A percentile compares a stretch with the other conserved stretches of the same genome.
Conservation (phyloP, 1,140 invertebrate species). For the Macrotrachela quadricornifera region DNA sequence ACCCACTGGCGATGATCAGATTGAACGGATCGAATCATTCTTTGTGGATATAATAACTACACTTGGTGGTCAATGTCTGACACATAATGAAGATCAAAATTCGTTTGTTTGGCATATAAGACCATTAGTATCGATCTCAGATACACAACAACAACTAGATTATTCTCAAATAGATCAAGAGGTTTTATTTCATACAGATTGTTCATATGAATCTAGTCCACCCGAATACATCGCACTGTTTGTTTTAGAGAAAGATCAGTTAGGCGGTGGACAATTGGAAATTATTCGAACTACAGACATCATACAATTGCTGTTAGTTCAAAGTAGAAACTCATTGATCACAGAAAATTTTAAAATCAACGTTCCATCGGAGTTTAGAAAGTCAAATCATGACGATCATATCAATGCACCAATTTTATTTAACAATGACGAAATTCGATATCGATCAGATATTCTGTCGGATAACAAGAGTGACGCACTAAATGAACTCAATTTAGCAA, state of each 20-base stretch:
- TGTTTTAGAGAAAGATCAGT: not conserved
- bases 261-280: not conserved
- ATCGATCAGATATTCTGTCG: not conserved
- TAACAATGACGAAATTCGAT: not conserved
- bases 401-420: not conserved
- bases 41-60: too few relatives aligned
- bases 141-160: too few relatives aligned
- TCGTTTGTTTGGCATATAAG: too few relatives aligned
- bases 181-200: conserved; percentile 2
- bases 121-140: too few relatives aligned
- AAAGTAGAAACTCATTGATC: not conserved
- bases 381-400: not conserved
- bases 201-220: not conserved
- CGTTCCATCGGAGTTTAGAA: not conserved
- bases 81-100: too few relatives aligned
- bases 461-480: not conserved
- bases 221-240: not conserved
- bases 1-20: too few relatives aligned
- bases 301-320: not conserved
- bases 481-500: too few relatives aligned
- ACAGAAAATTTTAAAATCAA: not conserved
- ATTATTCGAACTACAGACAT: not conserved
- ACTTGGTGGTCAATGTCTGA: too few relatives aligned
- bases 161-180: not conserved
- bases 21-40: too few relatives aligned